Base-by-base conservation (phyloP, 2,113 vertebrate species). In the Cottus gobio region DNA sequence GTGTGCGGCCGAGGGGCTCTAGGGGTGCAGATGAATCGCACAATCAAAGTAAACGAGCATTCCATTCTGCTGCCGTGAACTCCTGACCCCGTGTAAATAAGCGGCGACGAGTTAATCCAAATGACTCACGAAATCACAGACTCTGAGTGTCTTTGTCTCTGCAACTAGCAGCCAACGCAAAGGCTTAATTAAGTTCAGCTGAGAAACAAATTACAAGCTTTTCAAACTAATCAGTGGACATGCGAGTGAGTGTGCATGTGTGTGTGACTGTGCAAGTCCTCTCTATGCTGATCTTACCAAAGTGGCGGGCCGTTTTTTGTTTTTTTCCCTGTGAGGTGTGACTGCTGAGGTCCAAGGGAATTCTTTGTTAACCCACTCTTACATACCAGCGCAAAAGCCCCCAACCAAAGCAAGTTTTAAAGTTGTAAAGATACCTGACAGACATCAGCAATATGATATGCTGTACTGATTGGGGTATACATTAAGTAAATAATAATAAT, bases 171-270 rank as follows among this genome's bases (percentile, higher is more conserved):
- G 73, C 54, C 10, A 1, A 60, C 69, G 77, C 77, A 77, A 69
- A 68, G 30, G 58, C 72, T 61, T 88, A 58, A 83, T 89, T 86
- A 84, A 28, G 54, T 42, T 68, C 31, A 66, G 79, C 63, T 5
- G n/a, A 75, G 85, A 70, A 86, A 85, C 80, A 72, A 83, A 87
- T 75, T 34, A 71, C 28, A 26, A 71, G 78, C 50, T 39, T 81
- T 84, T 68, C 58, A 65, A 66, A 64, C 60, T 82, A 81, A 87
- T 77, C 74, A 58, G 12, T 13, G 30, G 75, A 68, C 71, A 44
- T 50, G 22, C 16, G 28, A 60, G 63, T 52, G 12, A 10, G 39
- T 48, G 20, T 62, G 31, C n/a, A 28, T 31, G 57, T 71, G 58
- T 62, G 31, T 36, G 57, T 60, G 57, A 52, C 79, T 71, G 72